Evolutionary conservation across 2,797 vertebrate species (phyloP).

Genomic region (Sternotherus odoratus): DNA sequence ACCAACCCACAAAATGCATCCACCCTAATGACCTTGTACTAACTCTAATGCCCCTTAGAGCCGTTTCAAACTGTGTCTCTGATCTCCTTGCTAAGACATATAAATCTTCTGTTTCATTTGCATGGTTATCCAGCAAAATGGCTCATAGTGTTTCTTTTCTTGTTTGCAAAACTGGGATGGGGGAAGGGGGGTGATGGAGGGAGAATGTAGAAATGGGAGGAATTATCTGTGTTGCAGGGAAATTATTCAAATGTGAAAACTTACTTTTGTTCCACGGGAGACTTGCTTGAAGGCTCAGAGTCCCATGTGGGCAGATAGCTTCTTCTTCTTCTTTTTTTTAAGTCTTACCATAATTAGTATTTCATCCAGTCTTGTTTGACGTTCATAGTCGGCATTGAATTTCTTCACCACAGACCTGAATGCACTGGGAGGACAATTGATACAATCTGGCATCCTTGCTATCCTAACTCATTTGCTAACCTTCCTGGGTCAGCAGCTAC

Average conservation of each 20-base stretch:
- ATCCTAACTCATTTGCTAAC: background rate
- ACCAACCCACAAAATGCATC: constrained; percentile 66
- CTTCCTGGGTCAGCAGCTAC: constrained; percentile 51
- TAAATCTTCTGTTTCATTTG: constrained; percentile 79
- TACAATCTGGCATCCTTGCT: background rate
- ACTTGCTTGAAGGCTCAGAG: constrained; percentile 70
- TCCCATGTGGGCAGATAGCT: constrained; percentile 62
- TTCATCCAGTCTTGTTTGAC: constrained; percentile 59
- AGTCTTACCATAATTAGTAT: constrained; percentile 71
- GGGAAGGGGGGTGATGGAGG: background rate
- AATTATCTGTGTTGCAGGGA: constrained; percentile 72
- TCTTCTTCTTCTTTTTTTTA: constrained; percentile 62
- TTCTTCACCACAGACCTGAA: background rate
- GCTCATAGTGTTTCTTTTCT: constrained; percentile 79
- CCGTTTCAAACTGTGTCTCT: constrained; percentile 69
- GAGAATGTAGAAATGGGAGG: constrained; percentile 44
- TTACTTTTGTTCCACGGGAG: constrained; percentile 75
- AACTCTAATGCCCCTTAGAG: constrained; percentile 64
- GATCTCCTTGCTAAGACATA: constrained; percentile 74
- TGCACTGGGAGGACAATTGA: background rate
- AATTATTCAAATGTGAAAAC: constrained; percentile 80
- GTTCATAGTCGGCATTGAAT: background rate
- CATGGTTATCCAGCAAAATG: constrained; percentile 78
- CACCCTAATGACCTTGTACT: constrained; percentile 56
- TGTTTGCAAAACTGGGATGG: constrained; percentile 73